Evolutionary conservation across 2,797 vertebrate genomes (phyloP).

Genomic region (Fistularia commersonii): DNA sequence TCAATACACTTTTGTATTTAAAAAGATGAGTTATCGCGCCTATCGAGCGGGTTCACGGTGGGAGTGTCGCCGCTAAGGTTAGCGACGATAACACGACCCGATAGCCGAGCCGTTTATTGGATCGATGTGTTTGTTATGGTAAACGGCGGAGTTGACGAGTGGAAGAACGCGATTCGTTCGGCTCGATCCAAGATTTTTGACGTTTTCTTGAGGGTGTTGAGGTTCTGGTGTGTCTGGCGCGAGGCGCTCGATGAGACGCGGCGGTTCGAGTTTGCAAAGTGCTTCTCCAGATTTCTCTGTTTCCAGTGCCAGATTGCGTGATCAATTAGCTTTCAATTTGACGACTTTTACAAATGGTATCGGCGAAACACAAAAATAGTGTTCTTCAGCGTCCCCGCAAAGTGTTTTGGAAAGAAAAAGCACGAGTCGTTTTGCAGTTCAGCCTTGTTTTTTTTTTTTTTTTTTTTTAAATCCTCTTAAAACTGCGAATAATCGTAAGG

Average conservation of each 20-base stretch:
- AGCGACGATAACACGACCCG: slow-evolving; percentile 34
- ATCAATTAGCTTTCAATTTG: slow-evolving; percentile 57
- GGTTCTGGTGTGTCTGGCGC: no score
- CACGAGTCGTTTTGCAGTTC: slow-evolving; percentile 35
- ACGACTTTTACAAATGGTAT: slow-evolving; percentile 15
- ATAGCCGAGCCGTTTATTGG: slow-evolving; percentile 41
- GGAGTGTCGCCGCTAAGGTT: slow-evolving; percentile 20
- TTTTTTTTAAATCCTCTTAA: no score
- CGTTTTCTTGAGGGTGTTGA: no score
- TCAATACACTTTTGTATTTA: slow-evolving; percentile 44
- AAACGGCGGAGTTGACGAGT: slow-evolving; percentile 15
- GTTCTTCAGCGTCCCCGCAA: slow-evolving; percentile 2
- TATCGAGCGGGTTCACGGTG: slow-evolving; percentile 39
- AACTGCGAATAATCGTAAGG: slow-evolving; percentile 55
- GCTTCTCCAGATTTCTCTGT: slow-evolving; percentile 42
- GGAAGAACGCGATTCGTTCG: no score
- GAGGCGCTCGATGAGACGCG: slow-evolving; percentile 12
- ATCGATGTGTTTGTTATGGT: slow-evolving; percentile 11
- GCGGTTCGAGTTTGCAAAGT: slow-evolving; percentile 8
- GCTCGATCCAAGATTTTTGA: no score
- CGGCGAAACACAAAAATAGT: slow-evolving; percentile 25
- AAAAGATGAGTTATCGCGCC: slow-evolving; percentile 28
- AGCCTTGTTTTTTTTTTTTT: slow-evolving; percentile 6
- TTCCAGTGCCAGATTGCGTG: slow-evolving; percentile 41
- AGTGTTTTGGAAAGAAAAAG: slow-evolving; percentile 31